Base-by-base conservation (phyloP, 1,140 invertebrate species). In the Prorops nasuta region DNA sequence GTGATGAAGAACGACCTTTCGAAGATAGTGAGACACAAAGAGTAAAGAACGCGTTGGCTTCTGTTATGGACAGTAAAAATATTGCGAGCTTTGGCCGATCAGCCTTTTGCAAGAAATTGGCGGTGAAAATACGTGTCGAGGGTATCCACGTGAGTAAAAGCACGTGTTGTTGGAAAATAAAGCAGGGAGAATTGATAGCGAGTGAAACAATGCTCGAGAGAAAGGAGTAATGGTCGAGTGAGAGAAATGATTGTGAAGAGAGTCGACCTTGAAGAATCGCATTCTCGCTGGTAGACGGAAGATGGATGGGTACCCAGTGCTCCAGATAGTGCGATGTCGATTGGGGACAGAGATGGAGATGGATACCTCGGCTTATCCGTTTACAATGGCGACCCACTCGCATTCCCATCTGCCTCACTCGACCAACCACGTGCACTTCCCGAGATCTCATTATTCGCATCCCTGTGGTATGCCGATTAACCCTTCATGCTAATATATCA, bases 271-370 rank as follows among this genome's bases (percentile, higher is more conserved):
- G 49, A 54, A 41, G 42, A 20, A 41, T 24, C n/a, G n/a, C n/a
- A n/a, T n/a, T n/a, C n/a, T n/a, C n/a, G n/a, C 15, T 34, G 34
- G 21, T 22, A 28, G 43, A 15, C 32, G 16, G 52, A 60, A 64
- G 57, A 77, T 78, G 76, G 73, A 78, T 47, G 69, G 71, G 17
- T 73, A 74, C 42, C 76, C 76, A 15, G 71, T 78, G 35, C 50
- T 78, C 41, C 73, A 75, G 59, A 75, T 76, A 50, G 68, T 78
- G 39, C 69, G 74, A 8, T 76, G 72, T 45, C 70, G 71, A 16
- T 65, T 72, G 22, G 73, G 67, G 16, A 64, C 64, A 45, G 70
- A 73, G 37, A 53, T 73, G 39, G 69, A 72, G 54, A 58, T 67
- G 60, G 71, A 68, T 49, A 68, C 50, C 55, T 61, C 64, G 32